Evolutionary conservation across 92 coral and sea anemone species (phyloP), one percentile per base, ranked within the genome.

Genomic region (Umimayanthus kanabou): DNA sequence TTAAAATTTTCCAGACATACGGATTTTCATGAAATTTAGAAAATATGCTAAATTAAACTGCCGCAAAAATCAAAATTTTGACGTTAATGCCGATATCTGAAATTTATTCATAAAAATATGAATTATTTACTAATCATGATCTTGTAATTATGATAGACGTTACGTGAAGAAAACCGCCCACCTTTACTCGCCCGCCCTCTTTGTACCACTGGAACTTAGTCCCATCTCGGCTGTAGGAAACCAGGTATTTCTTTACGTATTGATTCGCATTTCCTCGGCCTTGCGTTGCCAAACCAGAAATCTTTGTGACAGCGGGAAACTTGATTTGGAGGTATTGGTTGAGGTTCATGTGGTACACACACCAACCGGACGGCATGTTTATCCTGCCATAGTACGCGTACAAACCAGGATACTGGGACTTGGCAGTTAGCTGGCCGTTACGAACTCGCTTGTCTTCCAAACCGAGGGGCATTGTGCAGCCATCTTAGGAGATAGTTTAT

Each of bases 401-500:
- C 33, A 95, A 89, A 77, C 89, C 29, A 61, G 79, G 74, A 88
- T 91, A 91, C 88, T 85, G 87, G 2, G 96, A 80, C 10, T 96
- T 92, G 65, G 98, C 95, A 3, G 93, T 87, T 23, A 96, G 69
- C 65, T 93, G 95, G 10, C 96, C 98, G 29, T 90, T 94, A 39
- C 92, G 94, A 33, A 96, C 88, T 25, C 95, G 93, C 67, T 85
- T 75, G 92, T 95, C 95, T 47, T 96, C 98, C 87, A 96, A 53
- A 43, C 98, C 98, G 22, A 96, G 96, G 2, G 98, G 98, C 88
- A 93, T 93, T n/a, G 89, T 82, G 42, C 98, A 95, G 50, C 87
- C 91, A 88, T 90, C 98, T 95, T 30, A 3, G 64, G 5, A 18
- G n/a, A 82, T 37, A 28, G 0, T 23, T 4, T 78, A 15, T 18